phyloP scores from a whole-genome alignment of 2,797 vertebrate genomes.

The Paguma larvata region DNA sequence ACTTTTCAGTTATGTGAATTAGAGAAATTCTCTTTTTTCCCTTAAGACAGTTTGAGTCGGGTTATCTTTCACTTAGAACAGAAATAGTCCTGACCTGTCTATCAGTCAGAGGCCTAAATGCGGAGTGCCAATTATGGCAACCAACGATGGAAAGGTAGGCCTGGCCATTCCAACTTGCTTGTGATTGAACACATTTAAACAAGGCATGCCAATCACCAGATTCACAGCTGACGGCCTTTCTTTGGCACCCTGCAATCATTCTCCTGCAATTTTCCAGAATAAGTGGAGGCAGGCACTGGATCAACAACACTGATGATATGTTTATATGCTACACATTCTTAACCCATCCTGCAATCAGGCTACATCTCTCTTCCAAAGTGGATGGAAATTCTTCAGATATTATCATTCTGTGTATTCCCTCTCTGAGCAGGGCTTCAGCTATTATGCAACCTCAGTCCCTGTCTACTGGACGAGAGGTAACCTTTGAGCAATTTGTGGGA shows the following conservation, averaged over 20 bases:
- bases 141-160: background rate
- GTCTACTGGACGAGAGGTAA: slow-evolving; percentile 74
- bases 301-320: slow-evolving; percentile 25
- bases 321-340: slow-evolving; percentile 3
- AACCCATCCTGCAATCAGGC: slow-evolving; percentile 42
- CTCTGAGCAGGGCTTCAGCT: background rate
- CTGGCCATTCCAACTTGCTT: background rate
- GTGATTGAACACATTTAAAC: slow-evolving; percentile 36
- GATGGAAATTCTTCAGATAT: slow-evolving; percentile 34
- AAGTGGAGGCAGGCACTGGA: slow-evolving; percentile 8
- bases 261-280: slow-evolving; percentile 55
- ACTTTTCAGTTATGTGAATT: background rate
- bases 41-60: background rate
- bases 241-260: slow-evolving; percentile 30
- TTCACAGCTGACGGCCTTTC: slow-evolving; percentile 40
- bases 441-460: slow-evolving; percentile 40
- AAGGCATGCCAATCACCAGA: background rate
- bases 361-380: background rate
- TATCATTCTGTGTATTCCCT: slow-evolving; percentile 20
- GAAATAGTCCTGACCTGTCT: background rate
- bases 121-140: background rate
- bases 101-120: background rate
- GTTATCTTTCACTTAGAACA: slow-evolving; percentile 20
- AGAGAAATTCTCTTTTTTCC: background rate
- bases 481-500: slow-evolving; percentile 79